phyloP scores from a whole-genome alignment of 2,888 invertebrate genomes.

The Rhodophaea formosa region DNA sequence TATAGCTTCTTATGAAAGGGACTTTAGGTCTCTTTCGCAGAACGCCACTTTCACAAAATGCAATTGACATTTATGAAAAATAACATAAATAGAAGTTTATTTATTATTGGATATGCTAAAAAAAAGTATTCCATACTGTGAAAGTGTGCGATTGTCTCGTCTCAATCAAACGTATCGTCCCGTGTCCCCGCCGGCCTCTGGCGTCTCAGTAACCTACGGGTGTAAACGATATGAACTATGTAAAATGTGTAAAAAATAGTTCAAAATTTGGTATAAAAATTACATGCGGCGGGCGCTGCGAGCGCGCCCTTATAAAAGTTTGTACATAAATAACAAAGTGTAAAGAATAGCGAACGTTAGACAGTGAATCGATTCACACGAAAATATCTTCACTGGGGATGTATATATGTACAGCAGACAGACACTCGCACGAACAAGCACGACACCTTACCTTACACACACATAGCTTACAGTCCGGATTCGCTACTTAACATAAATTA shows the following conservation, averaged over 20 bases:
- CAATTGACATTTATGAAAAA: no score
- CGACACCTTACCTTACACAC: constrained; percentile 22
- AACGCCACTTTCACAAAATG: no score
- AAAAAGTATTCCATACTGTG: no score
- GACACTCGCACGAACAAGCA: constrained; percentile 17
- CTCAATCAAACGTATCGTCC: background rate
- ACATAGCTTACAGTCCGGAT: constrained; percentile 20
- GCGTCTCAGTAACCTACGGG: constrained; percentile 19
- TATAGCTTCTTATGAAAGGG: no score
- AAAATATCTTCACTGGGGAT: constrained; percentile 19
- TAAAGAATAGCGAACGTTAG: constrained; percentile 20
- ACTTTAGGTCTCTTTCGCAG: no score
- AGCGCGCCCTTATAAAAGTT: constrained; percentile 11
- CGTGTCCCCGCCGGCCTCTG: no score
- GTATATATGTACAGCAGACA: constrained; percentile 20
- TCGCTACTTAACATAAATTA: constrained; percentile 18
- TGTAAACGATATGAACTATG: constrained; percentile 45
- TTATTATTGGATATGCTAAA: no score
- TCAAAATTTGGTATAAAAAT: constrained; percentile 46
- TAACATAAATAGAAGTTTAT: no score
- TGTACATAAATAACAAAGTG: constrained; percentile 17
- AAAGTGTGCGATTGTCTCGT: background rate
- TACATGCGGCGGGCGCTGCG: constrained; percentile 27
- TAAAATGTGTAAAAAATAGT: constrained; percentile 52
- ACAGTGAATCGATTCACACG: constrained; percentile 17